A percentile compares a stretch with the other conserved stretches of the same genome.
Evolutionary conservation across 2,113 vertebrate genomes (phyloP).

Genomic region (Hirundichthys speculiger): DNA sequence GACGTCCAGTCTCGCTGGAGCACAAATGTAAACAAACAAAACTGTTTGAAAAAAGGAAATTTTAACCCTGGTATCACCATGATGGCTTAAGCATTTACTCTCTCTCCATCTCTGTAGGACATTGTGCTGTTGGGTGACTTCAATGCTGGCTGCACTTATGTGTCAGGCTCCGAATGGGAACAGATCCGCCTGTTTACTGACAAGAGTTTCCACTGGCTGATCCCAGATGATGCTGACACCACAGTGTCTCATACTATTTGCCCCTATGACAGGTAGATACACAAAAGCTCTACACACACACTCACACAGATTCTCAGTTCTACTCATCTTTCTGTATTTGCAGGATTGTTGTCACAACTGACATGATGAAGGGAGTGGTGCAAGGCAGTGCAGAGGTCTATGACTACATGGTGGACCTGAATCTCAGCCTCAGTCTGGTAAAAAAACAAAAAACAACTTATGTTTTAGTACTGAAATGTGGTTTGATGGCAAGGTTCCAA

Average conservation of each 20-base stretch:
- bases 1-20: conserved; percentile 83
- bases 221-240: conserved; percentile 83
- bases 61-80: no score
- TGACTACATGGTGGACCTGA: conserved; percentile 80
- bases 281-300: background rate
- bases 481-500: no score
- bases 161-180: conserved; percentile 77
- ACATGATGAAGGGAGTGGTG: conserved; percentile 80
- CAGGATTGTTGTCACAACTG: conserved; percentile 87
- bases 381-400: conserved; percentile 78
- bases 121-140: conserved; percentile 93
- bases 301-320: background rate
- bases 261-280: conserved; percentile 87
- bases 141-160: conserved; percentile 88
- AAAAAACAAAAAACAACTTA: no score
- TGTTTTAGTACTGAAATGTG: no score
- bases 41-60: no score
- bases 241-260: conserved; percentile 85
- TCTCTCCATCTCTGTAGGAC: conserved; percentile 76
- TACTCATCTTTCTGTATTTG: background rate
- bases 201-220: conserved; percentile 88
- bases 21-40: conserved; percentile 80
- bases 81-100: no score
- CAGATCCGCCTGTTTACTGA: conserved; percentile 87
- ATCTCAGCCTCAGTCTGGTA: conserved; percentile 83